Evolutionary conservation across 2,113 vertebrate genomes (phyloP).

Genomic region (Anoura caudifer): DNA sequence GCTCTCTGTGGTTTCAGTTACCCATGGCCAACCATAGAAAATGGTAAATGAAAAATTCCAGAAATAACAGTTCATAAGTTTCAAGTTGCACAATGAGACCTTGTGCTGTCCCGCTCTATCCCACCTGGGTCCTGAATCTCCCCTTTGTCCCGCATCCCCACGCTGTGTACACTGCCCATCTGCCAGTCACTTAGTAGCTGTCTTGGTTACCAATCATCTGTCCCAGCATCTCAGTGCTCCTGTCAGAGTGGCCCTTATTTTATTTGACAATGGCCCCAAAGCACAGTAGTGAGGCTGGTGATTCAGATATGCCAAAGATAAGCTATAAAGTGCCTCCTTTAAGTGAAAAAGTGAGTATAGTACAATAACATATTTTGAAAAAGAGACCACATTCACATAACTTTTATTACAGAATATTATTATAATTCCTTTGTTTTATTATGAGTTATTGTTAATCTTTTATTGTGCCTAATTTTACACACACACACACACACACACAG

Average conservation of each 20-base stretch:
- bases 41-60: neutral
- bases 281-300: neutral
- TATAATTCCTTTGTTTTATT: neutral
- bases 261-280: too few species aligned
- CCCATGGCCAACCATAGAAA: neutral
- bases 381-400: neutral
- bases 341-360: neutral
- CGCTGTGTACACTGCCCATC: neutral
- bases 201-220: neutral
- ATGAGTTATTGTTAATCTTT: neutral
- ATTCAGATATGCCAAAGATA: neutral
- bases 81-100: neutral
- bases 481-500: too few species aligned
- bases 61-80: neutral
- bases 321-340: neutral
- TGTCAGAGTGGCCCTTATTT: neutral
- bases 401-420: neutral
- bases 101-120: neutral
- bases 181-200: neutral
- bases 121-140: neutral
- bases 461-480: neutral
- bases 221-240: neutral
- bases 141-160: neutral
- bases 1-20: neutral
- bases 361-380: neutral